Evolutionary conservation across 2,888 invertebrate species (phyloP), one percentile per base, ranked within the genome.

Genomic region (Tetragnatha montana): DNA sequence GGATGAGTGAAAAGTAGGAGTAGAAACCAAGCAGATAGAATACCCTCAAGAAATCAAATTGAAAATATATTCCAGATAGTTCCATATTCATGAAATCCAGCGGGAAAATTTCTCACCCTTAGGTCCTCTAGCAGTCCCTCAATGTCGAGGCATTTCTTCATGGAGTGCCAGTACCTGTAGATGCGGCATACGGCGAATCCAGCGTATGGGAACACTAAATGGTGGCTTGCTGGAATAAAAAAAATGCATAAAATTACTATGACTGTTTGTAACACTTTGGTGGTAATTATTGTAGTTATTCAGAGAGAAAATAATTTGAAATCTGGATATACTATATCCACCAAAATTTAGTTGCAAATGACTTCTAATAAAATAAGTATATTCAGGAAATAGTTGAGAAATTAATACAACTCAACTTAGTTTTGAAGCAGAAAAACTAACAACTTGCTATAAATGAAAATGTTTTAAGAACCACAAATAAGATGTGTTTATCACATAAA

Each of bases 161-260:
- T 94, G 14, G 95, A 93, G 93, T 98, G 95, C 99, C 99, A 99
- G 94, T 99, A 99, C 78, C 97, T 96, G 94, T 99, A 99, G 35
- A 96, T 95, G n/a, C 95, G 95, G 8, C 96, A 95, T 17, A 95
- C 95, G 81, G 95, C 95, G 94, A 98, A 99, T 0, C 98, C 98
- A 79, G 97, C 96, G 93, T 96, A 96, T 90, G 95, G 94, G 93
- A 98, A 98, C 2, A 99, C 95, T 91, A 97, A 94, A 92, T 95
- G 96, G 94, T 99, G 99, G 94, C 99, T 99, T 93, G 97, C 98
- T 98, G 60, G 49, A 76, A 70, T 47, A 69, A 79, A 83, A 71
- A 70, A 78, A 35, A 35, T 35, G 35, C 4, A 35, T 35, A 4
- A 35, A 35, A 35, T 35, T 35, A 35, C 35, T 2, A 35, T n/a